Percentiles rank a stretch among this genome's conserved stretches.
Conservation (phyloP, 1,140 invertebrate species). For the Drosophila melanica region DNA sequence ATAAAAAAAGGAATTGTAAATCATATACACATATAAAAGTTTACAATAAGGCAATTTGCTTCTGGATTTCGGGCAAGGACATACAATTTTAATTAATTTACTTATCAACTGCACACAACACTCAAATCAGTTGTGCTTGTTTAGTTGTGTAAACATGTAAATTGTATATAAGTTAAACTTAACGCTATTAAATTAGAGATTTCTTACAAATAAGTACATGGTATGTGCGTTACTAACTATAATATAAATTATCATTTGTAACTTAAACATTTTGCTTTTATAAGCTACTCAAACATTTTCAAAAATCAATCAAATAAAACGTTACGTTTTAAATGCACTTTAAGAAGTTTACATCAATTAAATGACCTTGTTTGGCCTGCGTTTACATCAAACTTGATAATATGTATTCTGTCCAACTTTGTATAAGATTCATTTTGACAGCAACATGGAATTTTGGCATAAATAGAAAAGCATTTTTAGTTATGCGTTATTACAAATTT, state of each 20-base stretch:
- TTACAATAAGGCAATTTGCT: constrained; percentile 69
- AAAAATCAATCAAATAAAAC: constrained; percentile 32
- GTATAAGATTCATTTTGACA: constrained; percentile 53
- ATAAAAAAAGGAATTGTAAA: constrained; percentile 37
- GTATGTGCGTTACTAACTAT: constrained; percentile 65
- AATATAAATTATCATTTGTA: constrained; percentile 36
- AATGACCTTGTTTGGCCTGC: constrained; percentile 42
- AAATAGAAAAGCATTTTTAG: constrained; percentile 45
- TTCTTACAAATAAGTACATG: constrained; percentile 73
- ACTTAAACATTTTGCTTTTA: constrained; percentile 47
- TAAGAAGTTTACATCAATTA: constrained; percentile 70
- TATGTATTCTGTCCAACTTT: constrained; percentile 42
- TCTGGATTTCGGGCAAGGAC: constrained; percentile 34
- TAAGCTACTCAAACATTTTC: constrained; percentile 19
- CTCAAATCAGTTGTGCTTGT: not conserved
- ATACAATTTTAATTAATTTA: constrained; percentile 38
- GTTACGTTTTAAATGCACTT: constrained; percentile 73
- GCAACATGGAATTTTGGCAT: constrained; percentile 68
- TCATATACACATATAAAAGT: constrained; percentile 69
- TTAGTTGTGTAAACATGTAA: not conserved
- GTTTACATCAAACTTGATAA: constrained; percentile 57
- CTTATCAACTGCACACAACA: constrained; percentile 14
- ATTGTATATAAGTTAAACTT: constrained; percentile 21
- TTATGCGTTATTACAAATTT: constrained; percentile 27
- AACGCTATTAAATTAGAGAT: constrained; percentile 54